A percentile compares a stretch with the other conserved stretches of the same genome.
Conservation (phyloP, 53 echinoderm and acorn worm species). For the Temnopleurus reevesii region DNA sequence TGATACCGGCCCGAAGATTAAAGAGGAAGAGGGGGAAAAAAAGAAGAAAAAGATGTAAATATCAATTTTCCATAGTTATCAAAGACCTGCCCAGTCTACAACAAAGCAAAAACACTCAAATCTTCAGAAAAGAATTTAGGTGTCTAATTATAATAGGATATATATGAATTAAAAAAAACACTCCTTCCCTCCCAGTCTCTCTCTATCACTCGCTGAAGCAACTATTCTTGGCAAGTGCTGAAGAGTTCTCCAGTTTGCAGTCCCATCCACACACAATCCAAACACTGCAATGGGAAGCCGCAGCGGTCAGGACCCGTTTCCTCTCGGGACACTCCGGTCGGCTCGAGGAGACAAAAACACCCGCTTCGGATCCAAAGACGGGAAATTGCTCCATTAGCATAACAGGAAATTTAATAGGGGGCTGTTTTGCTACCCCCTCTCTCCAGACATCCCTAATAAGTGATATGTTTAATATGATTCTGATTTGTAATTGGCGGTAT, state of each 20-base stretch:
- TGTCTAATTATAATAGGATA: too few species aligned
- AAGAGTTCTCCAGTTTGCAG: too few species aligned
- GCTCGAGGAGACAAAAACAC: conserved; percentile 47
- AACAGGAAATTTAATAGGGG: conserved; percentile 58
- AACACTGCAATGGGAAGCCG: too few species aligned
- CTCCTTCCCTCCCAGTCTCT: too few species aligned
- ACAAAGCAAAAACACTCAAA: too few species aligned
- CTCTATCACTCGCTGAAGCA: too few species aligned
- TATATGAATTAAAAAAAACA: too few species aligned
- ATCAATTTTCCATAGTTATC: not conserved
- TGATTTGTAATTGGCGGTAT: not conserved
- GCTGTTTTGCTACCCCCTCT: conserved; percentile 38
- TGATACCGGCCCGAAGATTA: conserved; percentile 90
- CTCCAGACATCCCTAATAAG: not conserved
- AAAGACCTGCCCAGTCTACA: too few species aligned
- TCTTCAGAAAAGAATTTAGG: too few species aligned
- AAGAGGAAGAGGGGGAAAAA: too few species aligned
- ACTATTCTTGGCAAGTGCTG: too few species aligned
- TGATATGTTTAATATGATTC: not conserved
- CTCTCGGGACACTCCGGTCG: not conserved
- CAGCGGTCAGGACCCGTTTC: not conserved
- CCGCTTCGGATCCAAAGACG: conserved; percentile 14
- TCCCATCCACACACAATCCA: too few species aligned
- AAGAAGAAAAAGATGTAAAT: not conserved
- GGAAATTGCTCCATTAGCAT: conserved; percentile 49